Evolutionary conservation across 2,797 vertebrate genomes (phyloP).

Genomic region (Xenentodon cancila): DNA sequence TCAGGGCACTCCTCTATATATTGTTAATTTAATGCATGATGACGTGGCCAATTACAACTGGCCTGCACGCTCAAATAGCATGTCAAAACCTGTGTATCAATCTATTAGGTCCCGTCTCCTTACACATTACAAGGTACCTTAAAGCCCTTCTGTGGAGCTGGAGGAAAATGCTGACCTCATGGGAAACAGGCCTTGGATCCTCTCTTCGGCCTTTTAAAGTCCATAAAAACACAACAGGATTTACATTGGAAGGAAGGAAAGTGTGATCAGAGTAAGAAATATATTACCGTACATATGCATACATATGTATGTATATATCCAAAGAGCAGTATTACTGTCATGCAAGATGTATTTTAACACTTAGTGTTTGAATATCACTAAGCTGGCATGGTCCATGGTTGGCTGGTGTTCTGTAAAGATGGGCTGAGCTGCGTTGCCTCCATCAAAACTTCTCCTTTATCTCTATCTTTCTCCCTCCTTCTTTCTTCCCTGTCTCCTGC

Average conservation of each 20-base stretch:
- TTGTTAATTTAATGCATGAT: slow-evolving; percentile 93
- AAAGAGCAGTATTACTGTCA: slow-evolving; percentile 42
- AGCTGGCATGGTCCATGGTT: slow-evolving; percentile 30
- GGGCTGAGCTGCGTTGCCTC: slow-evolving; percentile 25
- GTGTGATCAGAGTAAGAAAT: slow-evolving; percentile 39
- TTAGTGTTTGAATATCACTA: slow-evolving; percentile 45
- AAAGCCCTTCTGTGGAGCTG: slow-evolving; percentile 73
- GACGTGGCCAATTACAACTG: slow-evolving; percentile 93
- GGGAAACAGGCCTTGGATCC: slow-evolving; percentile 81
- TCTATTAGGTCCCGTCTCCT: slow-evolving; percentile 88
- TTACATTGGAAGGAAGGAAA: slow-evolving; percentile 46
- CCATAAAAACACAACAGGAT: slow-evolving; percentile 62
- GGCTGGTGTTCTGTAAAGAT: slow-evolving; percentile 23
- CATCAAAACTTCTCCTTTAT: slow-evolving; percentile 49
- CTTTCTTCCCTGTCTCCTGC: slow-evolving; percentile 19
- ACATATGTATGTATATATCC: slow-evolving; percentile 52
- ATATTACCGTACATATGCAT: slow-evolving; percentile 33
- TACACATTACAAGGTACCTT: slow-evolving; percentile 87
- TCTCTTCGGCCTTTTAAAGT: slow-evolving; percentile 71
- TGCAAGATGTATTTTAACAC: slow-evolving; percentile 50
- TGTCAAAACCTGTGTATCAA: slow-evolving; percentile 96
- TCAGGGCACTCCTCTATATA: slow-evolving; percentile 90
- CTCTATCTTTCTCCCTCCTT: slow-evolving; percentile 36
- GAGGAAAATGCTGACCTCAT: slow-evolving; percentile 84
- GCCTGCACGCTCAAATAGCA: slow-evolving; percentile 91